Evolutionary conservation across 2,888 invertebrate species (phyloP), one percentile per base, ranked within the genome.

Genomic region (Hydrotaea diabolus): DNA sequence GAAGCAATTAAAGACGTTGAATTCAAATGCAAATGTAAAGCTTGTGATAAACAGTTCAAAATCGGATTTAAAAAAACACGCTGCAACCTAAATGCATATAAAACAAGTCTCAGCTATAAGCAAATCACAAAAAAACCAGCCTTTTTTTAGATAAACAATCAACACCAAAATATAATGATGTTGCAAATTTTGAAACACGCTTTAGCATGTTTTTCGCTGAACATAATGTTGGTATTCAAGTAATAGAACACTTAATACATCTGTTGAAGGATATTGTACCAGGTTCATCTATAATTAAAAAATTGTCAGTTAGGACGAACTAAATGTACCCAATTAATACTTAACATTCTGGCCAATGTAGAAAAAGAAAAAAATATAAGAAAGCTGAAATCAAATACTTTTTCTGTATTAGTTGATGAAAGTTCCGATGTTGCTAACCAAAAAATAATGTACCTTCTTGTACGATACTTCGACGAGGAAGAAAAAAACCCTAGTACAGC

Each of bases 391-490:
- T 7, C 53, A 19, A 31, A 31, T 26, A 76, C 53, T 23, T 76
- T 76, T 53, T 76, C 66, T 66, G 66, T 66, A 31, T 49, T 66
- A 36, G 39, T 66, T 15, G 76, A 76, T 21, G 76, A 66, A 55
- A 55, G 76, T 39, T 55, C 59, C n/a, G 74, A 75, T 23, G 57
- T 75, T 46, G 3, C n/a, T 46, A 43, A 43, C 21, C 59, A 26
- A 23, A 75, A 75, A 23, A 62, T 46, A n/a, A 75, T 64, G 75
- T 64, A 64, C 26, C 49, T 75, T 53, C 77, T 77, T 39, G 77
- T 69, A 43, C 55, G 69, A 17, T 69, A 43, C 57, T 77, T 69
- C 17, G 69, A 77, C 57, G 26, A 69, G 39, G 57, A 77, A 43
- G 9, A 17, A 77, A 69, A 15, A 57, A 43, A 31, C 17, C 17